Evolutionary conservation across 2,888 invertebrate species (phyloP).

Genomic region (Neoitamus cyanurus): DNA sequence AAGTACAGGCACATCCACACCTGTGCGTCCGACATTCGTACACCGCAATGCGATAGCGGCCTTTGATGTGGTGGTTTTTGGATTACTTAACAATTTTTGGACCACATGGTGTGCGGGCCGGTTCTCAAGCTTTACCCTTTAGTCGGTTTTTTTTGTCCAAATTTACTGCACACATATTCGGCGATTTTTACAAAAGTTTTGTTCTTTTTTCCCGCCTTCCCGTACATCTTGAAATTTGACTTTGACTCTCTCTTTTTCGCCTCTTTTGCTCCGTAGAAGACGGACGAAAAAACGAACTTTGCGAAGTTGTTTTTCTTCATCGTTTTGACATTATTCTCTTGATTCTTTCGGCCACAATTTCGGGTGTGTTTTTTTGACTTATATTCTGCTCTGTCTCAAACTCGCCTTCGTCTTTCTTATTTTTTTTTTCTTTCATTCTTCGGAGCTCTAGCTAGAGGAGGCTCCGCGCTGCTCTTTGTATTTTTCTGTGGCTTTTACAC

Average conservation of each 20-base stretch:
- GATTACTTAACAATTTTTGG: constrained; percentile 39
- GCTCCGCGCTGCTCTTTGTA: background rate
- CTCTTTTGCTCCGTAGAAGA: background rate
- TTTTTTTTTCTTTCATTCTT: background rate
- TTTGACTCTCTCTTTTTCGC: background rate
- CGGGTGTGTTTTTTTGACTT: constrained; percentile 2
- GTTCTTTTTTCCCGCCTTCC: background rate
- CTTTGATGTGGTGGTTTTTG: background rate
- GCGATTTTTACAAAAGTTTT: background rate
- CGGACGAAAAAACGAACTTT: background rate
- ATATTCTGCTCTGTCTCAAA: background rate
- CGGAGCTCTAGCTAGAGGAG: background rate
- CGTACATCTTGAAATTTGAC: background rate
- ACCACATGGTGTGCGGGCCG: constrained; percentile 40
- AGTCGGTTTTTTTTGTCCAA: background rate
- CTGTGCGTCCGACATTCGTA: background rate
- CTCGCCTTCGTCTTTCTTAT: background rate
- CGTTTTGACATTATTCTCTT: constrained; percentile 30
- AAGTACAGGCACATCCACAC: background rate
- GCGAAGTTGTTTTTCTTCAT: constrained; percentile 6
- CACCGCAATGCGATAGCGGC: background rate
- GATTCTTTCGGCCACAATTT: background rate
- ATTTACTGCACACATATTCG: background rate
- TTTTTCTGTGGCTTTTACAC: constrained; percentile 2
- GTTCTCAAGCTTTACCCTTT: constrained; percentile 5